Evolutionary conservation across 2,888 invertebrate species (phyloP).

Genomic region (Fabriciana adippe): DNA sequence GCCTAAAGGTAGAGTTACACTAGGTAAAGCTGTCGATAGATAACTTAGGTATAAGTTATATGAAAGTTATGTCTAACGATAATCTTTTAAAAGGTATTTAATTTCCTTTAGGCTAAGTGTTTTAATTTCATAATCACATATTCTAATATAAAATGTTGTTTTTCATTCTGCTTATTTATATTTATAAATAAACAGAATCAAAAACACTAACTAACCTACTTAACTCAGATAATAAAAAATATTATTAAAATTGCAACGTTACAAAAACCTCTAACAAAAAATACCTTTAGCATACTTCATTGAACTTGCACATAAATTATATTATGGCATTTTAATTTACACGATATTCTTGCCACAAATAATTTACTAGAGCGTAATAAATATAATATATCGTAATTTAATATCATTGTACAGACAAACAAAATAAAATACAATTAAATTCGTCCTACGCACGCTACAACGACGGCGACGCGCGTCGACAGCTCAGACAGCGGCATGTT

Average conservation of each 20-base stretch:
- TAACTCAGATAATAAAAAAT: too few relatives aligned
- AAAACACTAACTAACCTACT: too few relatives aligned
- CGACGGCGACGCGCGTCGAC: constrained; percentile 29
- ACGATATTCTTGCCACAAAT: constrained; percentile 8
- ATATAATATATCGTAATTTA: constrained; percentile 15
- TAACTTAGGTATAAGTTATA: constrained; percentile 21
- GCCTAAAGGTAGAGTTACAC: constrained; percentile 27
- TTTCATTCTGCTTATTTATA: too few relatives aligned
- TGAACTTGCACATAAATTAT: neutral
- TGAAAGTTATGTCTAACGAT: constrained; percentile 12
- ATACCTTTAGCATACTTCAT: neutral
- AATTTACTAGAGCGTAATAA: constrained; percentile 13
- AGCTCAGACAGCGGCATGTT: constrained; percentile 23
- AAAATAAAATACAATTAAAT: constrained; percentile 68
- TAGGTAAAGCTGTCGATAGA: constrained; percentile 16
- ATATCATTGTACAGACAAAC: constrained; percentile 30
- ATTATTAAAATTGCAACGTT: too few relatives aligned
- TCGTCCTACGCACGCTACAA: constrained; percentile 55
- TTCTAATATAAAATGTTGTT: too few relatives aligned
- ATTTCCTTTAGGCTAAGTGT: too few relatives aligned
- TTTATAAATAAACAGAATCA: too few relatives aligned
- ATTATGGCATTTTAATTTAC: neutral
- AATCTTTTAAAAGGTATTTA: constrained; percentile 14
- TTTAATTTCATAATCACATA: too few relatives aligned
- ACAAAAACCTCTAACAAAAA: neutral